These are phyloP conservation scores for Pammene fasciana DNA, from an alignment of 2,888 invertebrate genomes.

Conservation along the genomic window DNA sequence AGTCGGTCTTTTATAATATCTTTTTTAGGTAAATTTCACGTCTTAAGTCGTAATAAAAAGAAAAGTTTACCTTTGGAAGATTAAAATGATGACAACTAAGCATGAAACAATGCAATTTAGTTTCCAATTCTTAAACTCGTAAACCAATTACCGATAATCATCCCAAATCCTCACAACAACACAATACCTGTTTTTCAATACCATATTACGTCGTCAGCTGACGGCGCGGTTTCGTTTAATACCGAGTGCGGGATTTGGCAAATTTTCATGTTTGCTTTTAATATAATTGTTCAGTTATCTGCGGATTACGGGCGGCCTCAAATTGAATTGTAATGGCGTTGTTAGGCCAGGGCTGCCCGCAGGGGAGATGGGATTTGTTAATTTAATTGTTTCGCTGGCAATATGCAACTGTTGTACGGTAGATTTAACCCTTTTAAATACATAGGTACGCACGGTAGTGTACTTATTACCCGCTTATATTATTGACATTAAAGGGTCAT, in stretches of 20 bases:
- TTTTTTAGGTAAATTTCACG: no score
- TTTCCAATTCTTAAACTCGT: neutral
- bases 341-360: slow-evolving; percentile 67
- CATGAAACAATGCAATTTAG: neutral
- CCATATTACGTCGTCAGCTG: slow-evolving; percentile 51
- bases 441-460: no score
- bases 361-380: slow-evolving; percentile 25
- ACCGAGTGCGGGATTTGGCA: slow-evolving; percentile 68
- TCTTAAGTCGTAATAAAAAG: no score
- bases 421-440: neutral
- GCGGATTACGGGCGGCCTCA: slow-evolving; percentile 73
- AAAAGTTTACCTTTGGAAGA: neutral
- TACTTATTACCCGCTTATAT: no score
- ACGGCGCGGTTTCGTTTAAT: slow-evolving; percentile 70
- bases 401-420: neutral
- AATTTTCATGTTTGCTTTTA: slow-evolving; percentile 79
- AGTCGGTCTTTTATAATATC: no score
- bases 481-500: no score
- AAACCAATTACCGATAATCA: slow-evolving; percentile 8
- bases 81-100: neutral
- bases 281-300: slow-evolving; percentile 80
- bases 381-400: slow-evolving; percentile 17
- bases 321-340: slow-evolving; percentile 81
- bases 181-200: slow-evolving; percentile 20
- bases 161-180: slow-evolving; percentile 4